Base-by-base conservation (phyloP, 2,888 invertebrate species). In the Tineola bisselliella region DNA sequence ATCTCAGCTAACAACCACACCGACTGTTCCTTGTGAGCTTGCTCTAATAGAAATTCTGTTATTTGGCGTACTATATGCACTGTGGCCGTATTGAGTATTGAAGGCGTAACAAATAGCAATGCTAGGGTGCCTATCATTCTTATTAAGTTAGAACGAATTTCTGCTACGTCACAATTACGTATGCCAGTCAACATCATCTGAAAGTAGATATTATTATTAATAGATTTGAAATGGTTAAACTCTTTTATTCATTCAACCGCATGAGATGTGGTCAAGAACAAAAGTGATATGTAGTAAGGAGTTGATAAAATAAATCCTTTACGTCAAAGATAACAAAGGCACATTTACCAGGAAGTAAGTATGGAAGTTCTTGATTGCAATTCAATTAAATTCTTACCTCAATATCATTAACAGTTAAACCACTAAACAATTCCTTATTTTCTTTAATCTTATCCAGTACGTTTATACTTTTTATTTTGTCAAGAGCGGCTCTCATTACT, bases 1-100 rank as follows among this genome's bases (percentile, higher is more conserved):
- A 92, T 90, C 80, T 94, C 94, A 0, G 93, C 92, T 38, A 91
- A 79, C 5, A 93, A 90, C 91, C 92, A 92, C 8, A 92, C 89
- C 64, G 92, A 90, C 17, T 81, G 76, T 69, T 93, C 92, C 67
- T 88, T 88, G n/a, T 79, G 82, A 1, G 84, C 81, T 63, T 89
- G 87, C 33, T 91, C 90, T 44, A 93, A 67, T 66, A 93, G 87
- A 70, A 91, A 92, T 43, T 87, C 81, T 0, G 90, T 86, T 57
- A 91, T 88, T 5, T 75, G 73, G 59, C 76, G 75, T 66, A 82
- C 79, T 3, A 84, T 80, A 57, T 74, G 76, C 1, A 75, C 69
- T 15, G 81, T 78, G 11, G 75, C n/a, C n/a, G n/a, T n/a, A n/a
- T n/a, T 69, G 1, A 82, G 84, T 65, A 77, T 82, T 38, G 82